Evolutionary conservation across 2,113 vertebrate species (phyloP).

Genomic region (Fregata magnificens): DNA sequence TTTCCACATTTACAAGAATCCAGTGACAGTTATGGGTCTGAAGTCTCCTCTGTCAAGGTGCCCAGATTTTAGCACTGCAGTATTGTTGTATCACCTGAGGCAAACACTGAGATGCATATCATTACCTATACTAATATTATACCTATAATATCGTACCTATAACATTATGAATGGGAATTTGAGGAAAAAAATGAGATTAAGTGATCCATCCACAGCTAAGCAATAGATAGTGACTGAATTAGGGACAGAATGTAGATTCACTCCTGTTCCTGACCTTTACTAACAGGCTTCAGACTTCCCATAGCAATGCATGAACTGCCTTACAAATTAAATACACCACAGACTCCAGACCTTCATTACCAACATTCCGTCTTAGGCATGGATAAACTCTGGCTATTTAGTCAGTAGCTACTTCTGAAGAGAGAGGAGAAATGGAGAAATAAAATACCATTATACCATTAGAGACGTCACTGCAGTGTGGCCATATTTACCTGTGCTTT

Average conservation of each 20-base stretch:
- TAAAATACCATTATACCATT: background rate
- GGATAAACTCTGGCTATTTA: background rate
- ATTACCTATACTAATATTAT: background rate
- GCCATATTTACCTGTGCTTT: background rate
- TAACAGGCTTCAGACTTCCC: background rate
- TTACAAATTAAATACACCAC: background rate
- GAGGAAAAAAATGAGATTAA: background rate
- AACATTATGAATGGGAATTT: background rate
- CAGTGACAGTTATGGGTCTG: background rate
- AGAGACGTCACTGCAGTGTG: background rate
- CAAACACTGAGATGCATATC: background rate
- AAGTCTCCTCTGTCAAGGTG: background rate
- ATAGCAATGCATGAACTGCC: background rate
- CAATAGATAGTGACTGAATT: background rate
- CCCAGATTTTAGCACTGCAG: background rate
- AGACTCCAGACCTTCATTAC: background rate
- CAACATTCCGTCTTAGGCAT: background rate
- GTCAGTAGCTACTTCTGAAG: background rate
- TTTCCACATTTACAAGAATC: background rate
- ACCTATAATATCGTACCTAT: background rate
- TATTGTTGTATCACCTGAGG: background rate
- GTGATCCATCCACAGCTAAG: background rate
- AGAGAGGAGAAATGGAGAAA: background rate
- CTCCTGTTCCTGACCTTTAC: background rate
- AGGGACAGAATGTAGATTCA: background rate